Evolutionary conservation across 2,888 invertebrate genomes (phyloP).

Genomic region (Apocheima hispidaria): DNA sequence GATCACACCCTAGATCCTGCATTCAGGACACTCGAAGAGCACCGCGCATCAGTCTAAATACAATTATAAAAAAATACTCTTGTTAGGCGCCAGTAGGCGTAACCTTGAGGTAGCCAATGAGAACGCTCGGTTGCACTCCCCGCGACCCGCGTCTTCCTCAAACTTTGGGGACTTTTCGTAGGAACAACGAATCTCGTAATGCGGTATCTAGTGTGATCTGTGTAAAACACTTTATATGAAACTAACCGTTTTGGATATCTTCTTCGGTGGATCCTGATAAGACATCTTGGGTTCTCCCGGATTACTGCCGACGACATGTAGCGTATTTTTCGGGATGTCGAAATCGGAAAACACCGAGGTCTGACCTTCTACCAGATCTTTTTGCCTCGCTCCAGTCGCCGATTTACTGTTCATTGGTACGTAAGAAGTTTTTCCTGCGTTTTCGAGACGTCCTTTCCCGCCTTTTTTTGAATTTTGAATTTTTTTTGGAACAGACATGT

Average conservation of each 20-base stretch:
- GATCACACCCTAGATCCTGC: no score
- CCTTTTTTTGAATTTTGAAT: constrained; percentile 58
- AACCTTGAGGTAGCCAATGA: no score
- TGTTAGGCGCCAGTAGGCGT: no score
- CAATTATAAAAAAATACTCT: no score
- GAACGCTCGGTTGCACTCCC: no score
- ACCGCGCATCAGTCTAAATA: no score
- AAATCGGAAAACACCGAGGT: constrained; percentile 73
- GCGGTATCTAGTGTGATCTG: no score
- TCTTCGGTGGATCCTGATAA: constrained; percentile 77
- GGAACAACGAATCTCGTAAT: no score
- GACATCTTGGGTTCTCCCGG: constrained; percentile 82
- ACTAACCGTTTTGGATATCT: constrained; percentile 77
- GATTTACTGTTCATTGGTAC: constrained; percentile 79
- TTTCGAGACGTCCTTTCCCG: constrained; percentile 56
- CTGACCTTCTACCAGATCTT: constrained; percentile 64
- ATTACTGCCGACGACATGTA: constrained; percentile 79
- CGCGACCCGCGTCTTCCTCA: no score
- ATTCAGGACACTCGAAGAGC: no score
- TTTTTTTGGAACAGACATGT: constrained; percentile 61
- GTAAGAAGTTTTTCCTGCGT: constrained; percentile 62
- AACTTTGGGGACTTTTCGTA: no score
- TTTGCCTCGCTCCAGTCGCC: constrained; percentile 68
- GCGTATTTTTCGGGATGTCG: constrained; percentile 78
- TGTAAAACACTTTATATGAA: not conserved